A percentile compares a stretch with the other conserved stretches of the same genome.
phyloP scores from a whole-genome alignment of 2,888 invertebrate species.

The Apantesis nais region DNA sequence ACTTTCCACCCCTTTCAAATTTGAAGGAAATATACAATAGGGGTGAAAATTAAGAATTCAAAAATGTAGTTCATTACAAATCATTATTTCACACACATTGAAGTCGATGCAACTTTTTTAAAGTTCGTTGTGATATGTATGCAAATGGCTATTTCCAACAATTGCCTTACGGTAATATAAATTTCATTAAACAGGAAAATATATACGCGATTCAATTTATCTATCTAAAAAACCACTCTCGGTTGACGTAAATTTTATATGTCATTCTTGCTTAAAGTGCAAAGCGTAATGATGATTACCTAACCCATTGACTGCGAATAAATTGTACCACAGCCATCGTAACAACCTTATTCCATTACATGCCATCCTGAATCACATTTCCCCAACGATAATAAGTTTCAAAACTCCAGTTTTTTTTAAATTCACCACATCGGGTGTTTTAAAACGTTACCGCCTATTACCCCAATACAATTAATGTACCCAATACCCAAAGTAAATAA shows the following conservation, averaged over 20 bases:
- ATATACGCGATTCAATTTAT: not conserved
- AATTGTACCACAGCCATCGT: conserved; percentile 24
- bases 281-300: conserved; percentile 10
- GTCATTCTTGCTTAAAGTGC: conserved; percentile 1
- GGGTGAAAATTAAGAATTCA: too few species aligned
- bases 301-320: conserved; percentile 7
- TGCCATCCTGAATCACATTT: conserved; percentile 26
- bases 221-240: not conserved
- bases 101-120: too few species aligned
- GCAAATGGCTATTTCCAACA: not conserved
- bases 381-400: conserved; percentile 24
- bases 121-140: too few species aligned
- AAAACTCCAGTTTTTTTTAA: conserved; percentile 32
- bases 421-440: conserved; percentile 22
- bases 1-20: too few species aligned
- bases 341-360: conserved; percentile 27
- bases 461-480: conserved; percentile 42
- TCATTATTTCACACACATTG: too few species aligned
- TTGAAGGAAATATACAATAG: too few species aligned
- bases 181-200: not conserved
- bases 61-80: too few species aligned
- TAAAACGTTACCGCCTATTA: conserved; percentile 40
- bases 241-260: conserved; percentile 7
- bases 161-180: not conserved
- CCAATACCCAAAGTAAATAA: conserved; percentile 45